Conservation (phyloP, 2,888 invertebrate genomes). For the Ennomos quercinarius region DNA sequence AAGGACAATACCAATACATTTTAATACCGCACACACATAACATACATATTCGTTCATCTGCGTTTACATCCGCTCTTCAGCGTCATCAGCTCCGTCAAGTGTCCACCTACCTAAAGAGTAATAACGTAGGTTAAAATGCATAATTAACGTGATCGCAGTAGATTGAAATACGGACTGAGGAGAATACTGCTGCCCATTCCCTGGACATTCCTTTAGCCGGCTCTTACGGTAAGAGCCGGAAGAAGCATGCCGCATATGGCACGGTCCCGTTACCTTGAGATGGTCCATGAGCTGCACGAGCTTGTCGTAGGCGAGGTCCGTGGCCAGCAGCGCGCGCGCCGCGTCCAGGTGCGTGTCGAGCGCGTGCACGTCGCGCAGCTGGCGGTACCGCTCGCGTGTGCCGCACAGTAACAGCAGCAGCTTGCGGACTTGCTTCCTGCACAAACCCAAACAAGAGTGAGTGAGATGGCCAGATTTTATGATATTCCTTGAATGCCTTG, state of each 20-base stretch:
- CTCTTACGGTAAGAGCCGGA: too few relatives aligned
- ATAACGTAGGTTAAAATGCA: too few relatives aligned
- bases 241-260: too few relatives aligned
- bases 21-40: neutral
- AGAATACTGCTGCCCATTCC: too few relatives aligned
- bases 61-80: too few relatives aligned
- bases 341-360: constrained; percentile 95
- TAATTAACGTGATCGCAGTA: too few relatives aligned
- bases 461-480: too few relatives aligned
- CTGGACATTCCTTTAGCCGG: too few relatives aligned
- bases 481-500: neutral
- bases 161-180: too few relatives aligned
- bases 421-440: constrained; percentile 96
- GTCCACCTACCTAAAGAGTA: too few relatives aligned
- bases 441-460: constrained; percentile 16
- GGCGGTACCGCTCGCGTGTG: constrained; percentile 97
- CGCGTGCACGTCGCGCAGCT: constrained; percentile 96
- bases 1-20: neutral
- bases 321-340: constrained; percentile 75
- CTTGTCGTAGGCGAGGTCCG: constrained; percentile 92
- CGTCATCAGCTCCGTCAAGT: too few relatives aligned
- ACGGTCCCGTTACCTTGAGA: constrained; percentile 86
- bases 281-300: constrained; percentile 98
- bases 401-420: constrained; percentile 96
- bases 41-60: too few relatives aligned